Percentiles rank a stretch among this genome's conserved stretches.
phyloP scores from a whole-genome alignment of 2,797 vertebrate genomes.

The Microctenopoma lineatum region DNA sequence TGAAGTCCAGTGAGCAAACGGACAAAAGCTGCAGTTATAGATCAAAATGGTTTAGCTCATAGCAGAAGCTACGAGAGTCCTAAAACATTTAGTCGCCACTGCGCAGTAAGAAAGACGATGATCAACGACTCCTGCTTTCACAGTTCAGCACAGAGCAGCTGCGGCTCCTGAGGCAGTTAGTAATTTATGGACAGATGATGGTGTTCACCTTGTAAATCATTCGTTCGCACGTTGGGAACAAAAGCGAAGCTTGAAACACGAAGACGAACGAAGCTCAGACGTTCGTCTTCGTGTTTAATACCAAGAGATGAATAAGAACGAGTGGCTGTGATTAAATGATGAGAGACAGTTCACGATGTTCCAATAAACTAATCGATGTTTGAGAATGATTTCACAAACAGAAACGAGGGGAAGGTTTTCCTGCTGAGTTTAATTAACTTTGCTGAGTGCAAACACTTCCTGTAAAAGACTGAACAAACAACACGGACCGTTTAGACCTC shows the following conservation, averaged over 20 bases:
- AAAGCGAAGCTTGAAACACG: conserved; percentile 10
- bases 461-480: conserved; percentile 1
- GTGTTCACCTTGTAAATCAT: conserved; percentile 51
- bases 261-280: background rate
- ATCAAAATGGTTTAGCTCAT: no score
- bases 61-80: background rate
- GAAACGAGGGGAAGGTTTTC: no score
- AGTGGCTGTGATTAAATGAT: conserved; percentile 1
- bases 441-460: conserved; percentile 5
- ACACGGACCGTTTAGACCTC: background rate
- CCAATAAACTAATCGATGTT: background rate
- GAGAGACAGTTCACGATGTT: background rate
- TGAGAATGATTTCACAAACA: no score
- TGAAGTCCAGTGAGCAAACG: no score
- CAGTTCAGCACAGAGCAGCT: conserved; percentile 46
- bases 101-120: conserved; percentile 31
- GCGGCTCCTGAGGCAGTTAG: conserved; percentile 44
- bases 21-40: no score
- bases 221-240: conserved; percentile 14
- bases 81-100: conserved; percentile 34
- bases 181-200: conserved; percentile 46
- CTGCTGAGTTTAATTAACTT: background rate
- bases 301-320: background rate
- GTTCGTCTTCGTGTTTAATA: background rate
- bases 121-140: conserved; percentile 45